Conservation (phyloP, 2,113 vertebrate species). For the Calyptomena viridis region DNA sequence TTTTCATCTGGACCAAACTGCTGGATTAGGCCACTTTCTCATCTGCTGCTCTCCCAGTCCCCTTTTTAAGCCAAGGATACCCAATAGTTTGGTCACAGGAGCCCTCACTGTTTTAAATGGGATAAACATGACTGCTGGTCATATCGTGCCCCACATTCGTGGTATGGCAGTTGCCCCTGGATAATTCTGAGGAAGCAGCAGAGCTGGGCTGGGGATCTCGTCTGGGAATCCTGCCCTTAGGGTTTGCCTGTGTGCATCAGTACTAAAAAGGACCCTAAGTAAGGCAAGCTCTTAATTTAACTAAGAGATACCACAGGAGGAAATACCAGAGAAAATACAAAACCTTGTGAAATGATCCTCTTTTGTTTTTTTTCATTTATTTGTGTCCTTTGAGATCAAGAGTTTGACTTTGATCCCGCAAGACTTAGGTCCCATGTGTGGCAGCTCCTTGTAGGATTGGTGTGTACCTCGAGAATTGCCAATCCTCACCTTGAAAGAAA, state of each 20-base stretch:
- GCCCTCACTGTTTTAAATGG: not conserved
- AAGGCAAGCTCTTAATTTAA: not conserved
- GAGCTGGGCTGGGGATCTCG: not conserved
- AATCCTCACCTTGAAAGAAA: not conserved
- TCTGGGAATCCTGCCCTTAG: not conserved
- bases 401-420: not conserved
- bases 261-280: not conserved
- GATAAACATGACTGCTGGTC: not conserved
- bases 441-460: not conserved
- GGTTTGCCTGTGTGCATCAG: rapidly evolving
- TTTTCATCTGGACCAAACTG: not conserved
- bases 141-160: not conserved
- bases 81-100: not conserved
- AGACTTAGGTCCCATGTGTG: not conserved
- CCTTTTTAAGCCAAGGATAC: not conserved
- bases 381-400: not conserved
- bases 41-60: not conserved
- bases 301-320: not conserved
- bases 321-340: not conserved
- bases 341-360: not conserved
- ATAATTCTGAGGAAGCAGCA: not conserved
- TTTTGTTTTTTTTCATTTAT: not conserved
- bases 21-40: not conserved
- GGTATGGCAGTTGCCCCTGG: not conserved
- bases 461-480: not conserved